Evolutionary conservation across 2,113 vertebrate genomes (phyloP).

Genomic region (Oreochromis spilurus): DNA sequence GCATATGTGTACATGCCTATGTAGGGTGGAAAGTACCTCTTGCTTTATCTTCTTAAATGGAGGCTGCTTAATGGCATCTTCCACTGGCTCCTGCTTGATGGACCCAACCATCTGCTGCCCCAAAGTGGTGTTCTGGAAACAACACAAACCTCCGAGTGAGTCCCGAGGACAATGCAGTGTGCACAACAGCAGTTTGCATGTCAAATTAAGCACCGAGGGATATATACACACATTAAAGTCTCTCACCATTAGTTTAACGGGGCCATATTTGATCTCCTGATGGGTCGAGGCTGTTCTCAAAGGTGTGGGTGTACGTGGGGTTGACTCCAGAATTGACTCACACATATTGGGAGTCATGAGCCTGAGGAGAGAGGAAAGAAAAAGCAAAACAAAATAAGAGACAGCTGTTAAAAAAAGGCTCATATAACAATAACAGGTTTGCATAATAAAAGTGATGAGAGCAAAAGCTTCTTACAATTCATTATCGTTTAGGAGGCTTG

Average conservation of each 20-base stretch:
- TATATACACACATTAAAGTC: background rate
- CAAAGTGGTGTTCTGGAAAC: constrained; percentile 79
- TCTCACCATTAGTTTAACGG: constrained; percentile 91
- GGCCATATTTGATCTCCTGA: constrained; percentile 91
- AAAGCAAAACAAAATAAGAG: background rate
- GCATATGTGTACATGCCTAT: background rate
- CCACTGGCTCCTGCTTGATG: constrained; percentile 95
- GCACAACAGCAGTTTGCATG: background rate
- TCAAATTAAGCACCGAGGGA: background rate
- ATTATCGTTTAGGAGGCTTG: constrained; percentile 88
- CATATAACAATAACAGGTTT: background rate
- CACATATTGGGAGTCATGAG: constrained; percentile 92
- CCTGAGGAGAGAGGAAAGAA: constrained; percentile 63
- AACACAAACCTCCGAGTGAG: background rate
- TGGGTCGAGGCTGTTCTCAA: constrained; percentile 87
- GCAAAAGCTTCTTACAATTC: constrained; percentile 76
- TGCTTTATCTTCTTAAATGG: constrained; percentile 97
- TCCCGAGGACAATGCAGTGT: background rate
- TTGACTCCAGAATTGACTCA: constrained; percentile 88
- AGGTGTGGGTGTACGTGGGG: constrained; percentile 90
- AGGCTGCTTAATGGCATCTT: constrained; percentile 85
- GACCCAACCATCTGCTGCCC: constrained; percentile 83
- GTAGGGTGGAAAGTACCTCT: constrained; percentile 78
- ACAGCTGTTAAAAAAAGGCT: background rate
- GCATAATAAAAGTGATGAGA: background rate